Conservation (phyloP, 2,113 vertebrate genomes). For the Eulacestoma nigropectus region DNA sequence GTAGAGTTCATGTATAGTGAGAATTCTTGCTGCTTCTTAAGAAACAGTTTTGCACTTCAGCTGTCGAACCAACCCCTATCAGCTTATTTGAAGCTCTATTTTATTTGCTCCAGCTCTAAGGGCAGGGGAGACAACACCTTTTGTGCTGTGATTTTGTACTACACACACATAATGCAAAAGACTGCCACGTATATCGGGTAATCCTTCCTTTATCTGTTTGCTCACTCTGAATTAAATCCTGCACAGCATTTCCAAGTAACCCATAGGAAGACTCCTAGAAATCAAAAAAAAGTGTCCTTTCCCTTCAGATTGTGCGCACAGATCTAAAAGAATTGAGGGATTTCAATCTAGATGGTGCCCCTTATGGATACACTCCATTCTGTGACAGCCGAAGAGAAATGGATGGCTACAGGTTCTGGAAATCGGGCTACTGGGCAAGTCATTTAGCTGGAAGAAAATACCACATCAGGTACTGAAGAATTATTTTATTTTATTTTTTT, state of each 20-base stretch:
- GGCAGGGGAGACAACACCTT: background rate
- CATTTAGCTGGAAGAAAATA: slow-evolving; percentile 94
- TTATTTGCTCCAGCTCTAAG: background rate
- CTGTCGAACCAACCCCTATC: background rate
- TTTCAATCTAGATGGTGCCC: slow-evolving; percentile 91
- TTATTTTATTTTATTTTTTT: background rate
- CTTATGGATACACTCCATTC: slow-evolving; percentile 96
- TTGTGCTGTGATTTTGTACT: background rate
- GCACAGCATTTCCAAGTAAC: background rate
- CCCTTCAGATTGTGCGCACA: slow-evolving; percentile 88
- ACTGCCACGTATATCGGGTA: background rate
- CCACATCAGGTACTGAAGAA: slow-evolving; percentile 87
- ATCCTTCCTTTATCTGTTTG: background rate
- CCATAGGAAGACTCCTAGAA: background rate
- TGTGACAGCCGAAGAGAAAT: slow-evolving; percentile 95
- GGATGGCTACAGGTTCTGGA: slow-evolving; percentile 99
- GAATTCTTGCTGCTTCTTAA: background rate
- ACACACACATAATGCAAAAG: background rate
- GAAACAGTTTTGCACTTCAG: background rate
- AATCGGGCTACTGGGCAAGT: slow-evolving; percentile 96
- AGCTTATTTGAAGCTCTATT: background rate
- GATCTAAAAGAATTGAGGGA: slow-evolving; percentile 94
- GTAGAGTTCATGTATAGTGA: background rate
- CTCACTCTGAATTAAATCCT: background rate
- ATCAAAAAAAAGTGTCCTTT: background rate